Conservation (phyloP, 2,888 invertebrate genomes). For the Drosophila aldrichi region DNA sequence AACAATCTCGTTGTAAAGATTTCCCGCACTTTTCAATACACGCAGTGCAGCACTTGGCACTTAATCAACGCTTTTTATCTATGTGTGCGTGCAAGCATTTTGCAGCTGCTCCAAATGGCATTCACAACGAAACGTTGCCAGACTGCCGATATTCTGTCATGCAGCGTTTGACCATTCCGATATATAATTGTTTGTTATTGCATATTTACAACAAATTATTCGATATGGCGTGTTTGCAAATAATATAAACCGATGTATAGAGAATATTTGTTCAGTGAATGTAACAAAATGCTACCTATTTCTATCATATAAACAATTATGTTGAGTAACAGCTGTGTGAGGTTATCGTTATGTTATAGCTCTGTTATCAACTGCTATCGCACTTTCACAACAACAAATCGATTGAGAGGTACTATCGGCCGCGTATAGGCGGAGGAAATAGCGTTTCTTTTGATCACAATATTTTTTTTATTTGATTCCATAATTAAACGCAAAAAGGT, state of each 20-base stretch:
- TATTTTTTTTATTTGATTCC: conserved; percentile 35
- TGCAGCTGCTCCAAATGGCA: conserved; percentile 58
- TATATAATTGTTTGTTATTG: conserved; percentile 15
- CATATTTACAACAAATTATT: not conserved
- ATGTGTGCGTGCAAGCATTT: conserved; percentile 60
- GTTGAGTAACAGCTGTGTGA: conserved; percentile 45
- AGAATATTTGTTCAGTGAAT: not conserved
- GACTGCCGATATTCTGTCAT: not conserved
- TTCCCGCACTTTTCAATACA: conserved; percentile 72
- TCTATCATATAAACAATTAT: conserved; percentile 13
- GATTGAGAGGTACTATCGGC: conserved; percentile 42
- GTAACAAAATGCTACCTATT: not conserved
- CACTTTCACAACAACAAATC: conserved; percentile 50
- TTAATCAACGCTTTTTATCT: conserved; percentile 52
- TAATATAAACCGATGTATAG: not conserved
- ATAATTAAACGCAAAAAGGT: conserved; percentile 45
- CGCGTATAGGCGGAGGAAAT: conserved; percentile 57
- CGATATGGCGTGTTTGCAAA: not conserved
- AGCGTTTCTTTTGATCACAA: conserved; percentile 57
- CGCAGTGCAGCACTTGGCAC: conserved; percentile 58
- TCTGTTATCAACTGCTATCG: conserved; percentile 40
- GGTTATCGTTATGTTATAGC: conserved; percentile 22
- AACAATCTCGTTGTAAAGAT: conserved; percentile 47
- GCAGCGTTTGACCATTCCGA: conserved; percentile 9
- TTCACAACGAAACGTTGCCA: conserved; percentile 37